Evolutionary conservation across 2,113 vertebrate genomes (phyloP).

Genomic region (Taurulus bubalis): DNA sequence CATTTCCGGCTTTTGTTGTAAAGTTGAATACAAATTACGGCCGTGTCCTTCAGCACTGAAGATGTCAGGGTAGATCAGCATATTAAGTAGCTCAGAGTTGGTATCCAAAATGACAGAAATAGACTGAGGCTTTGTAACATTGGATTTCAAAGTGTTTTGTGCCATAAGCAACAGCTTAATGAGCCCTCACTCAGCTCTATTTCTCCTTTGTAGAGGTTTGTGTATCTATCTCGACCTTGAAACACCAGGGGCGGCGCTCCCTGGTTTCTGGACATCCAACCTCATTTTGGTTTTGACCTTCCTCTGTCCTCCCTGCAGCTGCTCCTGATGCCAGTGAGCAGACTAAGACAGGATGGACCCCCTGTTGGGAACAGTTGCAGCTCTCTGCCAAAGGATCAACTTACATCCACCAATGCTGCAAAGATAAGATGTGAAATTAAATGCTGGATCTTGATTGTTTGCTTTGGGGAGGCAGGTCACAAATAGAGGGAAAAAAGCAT

Average conservation of each 20-base stretch:
- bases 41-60: conserved; percentile 5
- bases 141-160: conserved; percentile 37
- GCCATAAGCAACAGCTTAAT: conserved; percentile 59
- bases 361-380: conserved; percentile 63
- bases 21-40: not conserved
- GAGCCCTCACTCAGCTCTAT: conserved; percentile 57
- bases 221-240: conserved; percentile 69
- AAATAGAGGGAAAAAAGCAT: conserved; percentile 1
- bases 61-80: conserved; percentile 1
- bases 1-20: not conserved
- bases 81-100: conserved; percentile 21
- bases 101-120: conserved; percentile 42
- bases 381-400: conserved; percentile 67
- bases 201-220: conserved; percentile 53
- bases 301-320: conserved; percentile 74
- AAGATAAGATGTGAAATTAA: conserved; percentile 57
- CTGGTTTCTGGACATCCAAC: conserved; percentile 65
- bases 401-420: conserved; percentile 60
- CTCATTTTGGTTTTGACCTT: conserved; percentile 73
- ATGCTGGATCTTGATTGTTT: conserved; percentile 54
- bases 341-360: conserved; percentile 62
- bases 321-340: conserved; percentile 69
- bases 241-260: conserved; percentile 48
- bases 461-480: conserved; percentile 34
- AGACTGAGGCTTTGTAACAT: conserved; percentile 42